phyloP scores from a whole-genome alignment of 1,140 invertebrate genomes.

The Drosophila subobscura region DNA sequence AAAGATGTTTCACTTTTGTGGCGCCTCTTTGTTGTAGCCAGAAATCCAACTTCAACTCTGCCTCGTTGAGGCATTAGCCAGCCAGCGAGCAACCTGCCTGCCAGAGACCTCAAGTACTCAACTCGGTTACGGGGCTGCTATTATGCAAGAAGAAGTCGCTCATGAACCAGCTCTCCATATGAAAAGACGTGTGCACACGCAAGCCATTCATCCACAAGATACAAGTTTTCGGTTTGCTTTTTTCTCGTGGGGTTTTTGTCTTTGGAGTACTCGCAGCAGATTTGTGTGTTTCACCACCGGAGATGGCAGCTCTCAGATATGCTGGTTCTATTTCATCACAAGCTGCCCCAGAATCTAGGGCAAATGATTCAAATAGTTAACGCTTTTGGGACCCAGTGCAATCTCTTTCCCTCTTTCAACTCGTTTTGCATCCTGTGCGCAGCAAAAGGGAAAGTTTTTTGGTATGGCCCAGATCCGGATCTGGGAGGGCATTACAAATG shows the following conservation, averaged over 20 bases:
- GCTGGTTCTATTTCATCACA: no score
- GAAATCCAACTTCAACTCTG: conserved; percentile 36
- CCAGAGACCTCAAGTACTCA: conserved; percentile 66
- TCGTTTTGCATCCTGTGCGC: conserved; percentile 50
- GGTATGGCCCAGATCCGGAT: conserved; percentile 45
- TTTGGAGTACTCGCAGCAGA: conserved; percentile 51
- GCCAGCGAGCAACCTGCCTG: conserved; percentile 47
- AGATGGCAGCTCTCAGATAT: not conserved
- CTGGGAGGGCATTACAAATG: conserved; percentile 67
- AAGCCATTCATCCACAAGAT: conserved; percentile 20
- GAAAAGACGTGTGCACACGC: conserved; percentile 41
- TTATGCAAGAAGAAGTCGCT: conserved; percentile 80
- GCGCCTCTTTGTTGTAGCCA: conserved; percentile 67
- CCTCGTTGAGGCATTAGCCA: conserved; percentile 59
- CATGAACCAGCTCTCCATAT: conserved; percentile 70
- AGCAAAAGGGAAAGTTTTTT: conserved; percentile 64
- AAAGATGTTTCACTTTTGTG: conserved; percentile 72
- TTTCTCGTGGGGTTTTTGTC: conserved; percentile 8
- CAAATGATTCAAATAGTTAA: not conserved
- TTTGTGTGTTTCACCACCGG: conserved; percentile 67
- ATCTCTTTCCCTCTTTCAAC: conserved; percentile 34
- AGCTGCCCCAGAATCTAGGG: conserved; percentile 22
- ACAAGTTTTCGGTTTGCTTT: conserved; percentile 29
- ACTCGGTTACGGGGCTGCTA: conserved; percentile 46
- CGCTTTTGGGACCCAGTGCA: conserved; percentile 13